Evolutionary conservation across 2,888 invertebrate genomes (phyloP).

Genomic region (Noctuana brunneofusca): DNA sequence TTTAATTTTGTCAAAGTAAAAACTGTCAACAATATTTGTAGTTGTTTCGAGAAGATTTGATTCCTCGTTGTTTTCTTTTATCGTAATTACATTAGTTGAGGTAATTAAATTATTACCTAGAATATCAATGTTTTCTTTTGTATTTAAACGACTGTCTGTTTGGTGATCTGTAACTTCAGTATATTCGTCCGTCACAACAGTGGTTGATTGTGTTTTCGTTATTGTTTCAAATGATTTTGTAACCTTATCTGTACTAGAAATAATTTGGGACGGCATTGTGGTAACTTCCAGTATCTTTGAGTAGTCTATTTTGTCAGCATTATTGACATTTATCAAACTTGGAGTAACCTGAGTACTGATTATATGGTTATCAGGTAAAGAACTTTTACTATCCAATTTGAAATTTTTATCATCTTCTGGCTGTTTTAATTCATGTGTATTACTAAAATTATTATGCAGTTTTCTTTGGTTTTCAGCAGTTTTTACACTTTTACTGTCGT

Average conservation of each 20-base stretch:
- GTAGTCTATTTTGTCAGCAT: background rate
- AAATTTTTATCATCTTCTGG: slow-evolving; percentile 5
- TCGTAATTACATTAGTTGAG: background rate
- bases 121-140: background rate
- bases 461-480: slow-evolving; percentile 74
- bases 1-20: background rate
- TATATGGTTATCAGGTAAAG: background rate
- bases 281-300: background rate
- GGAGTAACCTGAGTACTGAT: background rate
- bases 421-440: slow-evolving; percentile 3
- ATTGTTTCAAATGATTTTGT: background rate
- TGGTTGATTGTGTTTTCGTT: background rate
- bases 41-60: background rate
- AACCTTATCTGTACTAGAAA: background rate
- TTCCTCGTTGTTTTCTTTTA: background rate
- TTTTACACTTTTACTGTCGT: slow-evolving; percentile 71
- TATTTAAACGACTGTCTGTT: background rate
- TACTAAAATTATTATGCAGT: slow-evolving; percentile 65
- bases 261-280: background rate
- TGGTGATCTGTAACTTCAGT: background rate
- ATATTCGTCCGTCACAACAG: background rate
- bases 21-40: background rate
- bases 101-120: background rate
- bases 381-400: slow-evolving; percentile 8
- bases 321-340: background rate